A percentile compares a stretch with the other conserved stretches of the same genome.
phyloP scores from a whole-genome alignment of 2,797 vertebrate species.

The Discoglossus pictus region DNA sequence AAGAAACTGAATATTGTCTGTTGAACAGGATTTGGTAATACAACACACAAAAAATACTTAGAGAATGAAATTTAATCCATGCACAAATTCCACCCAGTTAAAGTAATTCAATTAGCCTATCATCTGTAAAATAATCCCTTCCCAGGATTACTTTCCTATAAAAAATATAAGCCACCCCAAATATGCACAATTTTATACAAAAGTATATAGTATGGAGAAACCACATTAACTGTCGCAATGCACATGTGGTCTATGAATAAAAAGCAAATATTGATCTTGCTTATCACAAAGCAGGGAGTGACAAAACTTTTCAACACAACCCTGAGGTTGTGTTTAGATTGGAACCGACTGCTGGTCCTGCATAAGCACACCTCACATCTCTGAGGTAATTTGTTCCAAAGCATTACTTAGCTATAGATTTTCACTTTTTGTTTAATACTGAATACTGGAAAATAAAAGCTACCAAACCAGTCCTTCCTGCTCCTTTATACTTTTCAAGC shows the following conservation, averaged over 20 bases:
- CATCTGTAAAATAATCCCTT: background rate
- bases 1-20: background rate
- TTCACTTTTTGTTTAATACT: constrained; percentile 25
- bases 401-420: constrained; percentile 11
- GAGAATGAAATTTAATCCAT: no score
- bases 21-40: background rate
- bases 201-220: no score
- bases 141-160: background rate
- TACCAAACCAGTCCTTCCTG: constrained; percentile 32
- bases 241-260: constrained; percentile 37
- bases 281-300: constrained; percentile 45
- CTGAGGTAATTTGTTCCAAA: constrained; percentile 40
- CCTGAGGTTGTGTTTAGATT: constrained; percentile 45
- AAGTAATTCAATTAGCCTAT: no score
- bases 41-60: background rate
- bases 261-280: constrained; percentile 45
- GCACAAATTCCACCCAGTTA: no score
- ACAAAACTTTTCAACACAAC: constrained; percentile 42
- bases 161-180: no score
- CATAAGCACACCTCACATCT: constrained; percentile 21
- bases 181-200: no score
- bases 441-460: constrained; percentile 18
- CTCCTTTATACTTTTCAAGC: constrained; percentile 7
- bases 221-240: constrained; percentile 31
- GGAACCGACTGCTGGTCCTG: constrained; percentile 40